Conservation (phyloP, 2,888 invertebrate species). For the Reticulitermes lucifugus region DNA sequence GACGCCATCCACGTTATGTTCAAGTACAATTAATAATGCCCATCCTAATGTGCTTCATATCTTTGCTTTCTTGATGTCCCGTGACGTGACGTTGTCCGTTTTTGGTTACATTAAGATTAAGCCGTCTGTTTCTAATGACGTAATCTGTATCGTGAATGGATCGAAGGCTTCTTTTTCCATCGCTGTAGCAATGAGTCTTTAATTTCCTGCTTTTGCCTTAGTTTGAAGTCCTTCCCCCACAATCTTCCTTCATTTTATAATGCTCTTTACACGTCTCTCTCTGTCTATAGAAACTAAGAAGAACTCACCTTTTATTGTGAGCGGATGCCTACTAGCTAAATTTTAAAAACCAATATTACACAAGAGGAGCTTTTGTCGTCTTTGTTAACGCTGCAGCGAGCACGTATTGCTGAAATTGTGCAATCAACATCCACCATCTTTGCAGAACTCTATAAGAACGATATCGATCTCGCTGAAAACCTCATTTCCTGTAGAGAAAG, state of each 20-base stretch:
- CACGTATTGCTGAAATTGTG: background rate
- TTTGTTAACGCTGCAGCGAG: background rate
- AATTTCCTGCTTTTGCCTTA: background rate
- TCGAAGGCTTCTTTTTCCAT: background rate
- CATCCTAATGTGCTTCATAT: background rate
- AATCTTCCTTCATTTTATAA: background rate
- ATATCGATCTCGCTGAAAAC: background rate
- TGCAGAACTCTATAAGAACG: constrained; percentile 14
- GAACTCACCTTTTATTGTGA: background rate
- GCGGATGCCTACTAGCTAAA: background rate
- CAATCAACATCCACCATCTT: background rate
- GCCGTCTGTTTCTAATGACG: constrained; percentile 44
- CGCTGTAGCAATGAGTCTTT: background rate
- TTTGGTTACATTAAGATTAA: constrained; percentile 7
- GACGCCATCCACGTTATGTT: background rate
- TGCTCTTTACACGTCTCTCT: background rate
- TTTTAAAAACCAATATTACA: constrained; percentile 15
- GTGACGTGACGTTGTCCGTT: constrained; percentile 22
- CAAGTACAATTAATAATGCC: background rate
- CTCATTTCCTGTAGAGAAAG: constrained; percentile 23
- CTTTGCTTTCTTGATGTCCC: background rate
- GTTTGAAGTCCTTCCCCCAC: background rate
- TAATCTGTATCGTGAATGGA: constrained; percentile 19
- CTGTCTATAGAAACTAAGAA: background rate
- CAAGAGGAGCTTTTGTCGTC: constrained; percentile 17